Evolutionary conservation across 2,113 vertebrate genomes (phyloP).

Genomic region (Syngnathus floridae): DNA sequence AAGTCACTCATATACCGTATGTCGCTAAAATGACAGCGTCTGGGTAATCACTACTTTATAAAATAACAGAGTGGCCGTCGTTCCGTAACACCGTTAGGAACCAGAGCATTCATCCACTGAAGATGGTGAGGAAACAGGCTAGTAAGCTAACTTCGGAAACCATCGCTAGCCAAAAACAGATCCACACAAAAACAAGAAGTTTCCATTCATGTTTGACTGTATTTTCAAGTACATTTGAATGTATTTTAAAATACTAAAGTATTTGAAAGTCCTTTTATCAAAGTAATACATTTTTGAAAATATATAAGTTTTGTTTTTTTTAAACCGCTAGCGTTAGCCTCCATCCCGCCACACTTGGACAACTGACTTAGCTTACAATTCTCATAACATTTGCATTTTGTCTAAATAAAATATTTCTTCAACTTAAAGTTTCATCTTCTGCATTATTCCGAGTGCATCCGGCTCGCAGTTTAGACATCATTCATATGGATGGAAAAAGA

Average conservation of each 20-base stretch:
- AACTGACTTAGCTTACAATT: no score
- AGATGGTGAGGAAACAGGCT: neutral
- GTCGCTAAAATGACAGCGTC: constrained; percentile 57
- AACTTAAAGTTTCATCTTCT: constrained; percentile 44
- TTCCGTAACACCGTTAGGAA: neutral
- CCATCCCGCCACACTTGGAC: no score
- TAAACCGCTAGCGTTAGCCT: no score
- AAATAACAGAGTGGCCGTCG: neutral
- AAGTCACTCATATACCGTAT: constrained; percentile 10
- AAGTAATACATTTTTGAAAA: no score
- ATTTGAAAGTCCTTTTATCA: no score
- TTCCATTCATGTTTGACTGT: no score
- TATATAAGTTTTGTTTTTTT: no score
- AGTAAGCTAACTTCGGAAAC: neutral
- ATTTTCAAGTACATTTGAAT: no score
- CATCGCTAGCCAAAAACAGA: neutral
- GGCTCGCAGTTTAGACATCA: constrained; percentile 29
- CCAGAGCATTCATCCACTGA: neutral
- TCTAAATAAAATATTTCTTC: constrained; percentile 1
- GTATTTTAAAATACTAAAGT: no score
- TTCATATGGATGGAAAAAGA: constrained; percentile 39
- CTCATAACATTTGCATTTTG: neutral
- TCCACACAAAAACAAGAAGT: no score
- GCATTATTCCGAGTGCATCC: constrained; percentile 35
- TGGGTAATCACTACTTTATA: constrained; percentile 12